These are phyloP conservation scores for Bombyx huttoni DNA, from an alignment of 2,888 invertebrate genomes.

Conservation along the genomic window DNA sequence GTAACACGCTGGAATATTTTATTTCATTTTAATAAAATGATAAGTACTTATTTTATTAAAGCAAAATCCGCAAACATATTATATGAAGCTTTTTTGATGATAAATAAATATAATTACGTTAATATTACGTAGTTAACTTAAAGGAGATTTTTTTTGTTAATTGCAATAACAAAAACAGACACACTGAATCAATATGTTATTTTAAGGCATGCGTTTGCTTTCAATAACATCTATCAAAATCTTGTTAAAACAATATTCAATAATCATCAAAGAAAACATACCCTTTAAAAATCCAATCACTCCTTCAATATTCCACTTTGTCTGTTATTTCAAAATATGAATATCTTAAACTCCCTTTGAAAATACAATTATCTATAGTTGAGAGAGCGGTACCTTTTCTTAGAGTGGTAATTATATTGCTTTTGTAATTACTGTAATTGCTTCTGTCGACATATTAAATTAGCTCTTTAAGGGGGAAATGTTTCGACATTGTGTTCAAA, in stretches of 20 bases:
- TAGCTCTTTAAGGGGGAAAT: constrained; percentile 41
- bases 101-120: too few relatives aligned
- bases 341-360: constrained; percentile 47
- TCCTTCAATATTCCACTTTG: constrained; percentile 10
- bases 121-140: too few relatives aligned
- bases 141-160: too few relatives aligned
- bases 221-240: too few relatives aligned
- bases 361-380: constrained; percentile 55
- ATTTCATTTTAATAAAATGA: not conserved
- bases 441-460: constrained; percentile 55
- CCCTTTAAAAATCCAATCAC: not conserved
- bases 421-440: constrained; percentile 65
- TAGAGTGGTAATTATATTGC: constrained; percentile 52
- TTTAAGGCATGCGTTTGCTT: too few relatives aligned
- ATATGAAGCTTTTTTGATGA: too few relatives aligned
- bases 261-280: not conserved
- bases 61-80: too few relatives aligned
- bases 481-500: not conserved
- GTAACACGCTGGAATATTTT: not conserved
- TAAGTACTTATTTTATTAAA: not conserved
- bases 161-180: too few relatives aligned
- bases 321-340: constrained; percentile 35
- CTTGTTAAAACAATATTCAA: not conserved
- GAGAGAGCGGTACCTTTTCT: constrained; percentile 45
- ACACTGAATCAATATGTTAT: too few relatives aligned